Conservation (phyloP, 2,797 vertebrate genomes). For the Danionella dracula region DNA sequence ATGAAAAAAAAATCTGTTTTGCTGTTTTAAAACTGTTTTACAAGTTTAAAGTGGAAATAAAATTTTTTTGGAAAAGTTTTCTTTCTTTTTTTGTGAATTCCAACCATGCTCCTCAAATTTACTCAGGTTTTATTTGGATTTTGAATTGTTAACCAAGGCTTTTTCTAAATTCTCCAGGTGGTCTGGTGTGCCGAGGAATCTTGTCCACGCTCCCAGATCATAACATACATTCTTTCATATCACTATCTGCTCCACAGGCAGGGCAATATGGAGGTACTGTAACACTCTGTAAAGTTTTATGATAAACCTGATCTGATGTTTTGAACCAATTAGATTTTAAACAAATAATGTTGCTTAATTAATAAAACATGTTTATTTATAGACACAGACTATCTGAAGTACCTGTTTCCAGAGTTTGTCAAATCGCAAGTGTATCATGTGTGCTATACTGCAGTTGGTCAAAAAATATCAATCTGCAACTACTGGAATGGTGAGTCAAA, state of each 20-base stretch:
- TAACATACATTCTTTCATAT: conserved; percentile 87
- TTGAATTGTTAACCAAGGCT: too few species aligned
- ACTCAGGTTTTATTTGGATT: too few species aligned
- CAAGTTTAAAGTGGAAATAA: too few species aligned
- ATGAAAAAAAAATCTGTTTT: too few species aligned
- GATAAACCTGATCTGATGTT: too few species aligned
- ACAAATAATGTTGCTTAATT: background rate
- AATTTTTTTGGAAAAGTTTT: too few species aligned
- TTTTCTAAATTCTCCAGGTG: conserved; percentile 66
- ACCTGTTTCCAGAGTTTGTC: conserved; percentile 82
- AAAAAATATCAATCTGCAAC: conserved; percentile 88
- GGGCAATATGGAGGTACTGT: conserved; percentile 85
- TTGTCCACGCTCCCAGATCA: conserved; percentile 80
- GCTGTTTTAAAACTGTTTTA: too few species aligned
- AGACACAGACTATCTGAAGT: conserved; percentile 88
- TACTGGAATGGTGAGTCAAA: conserved; percentile 85
- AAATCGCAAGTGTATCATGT: conserved; percentile 81
- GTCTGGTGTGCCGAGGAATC: conserved; percentile 84
- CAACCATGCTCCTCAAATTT: too few species aligned
- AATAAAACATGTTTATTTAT: too few species aligned
- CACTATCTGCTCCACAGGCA: conserved; percentile 84
- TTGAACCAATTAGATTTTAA: background rate
- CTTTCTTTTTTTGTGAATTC: too few species aligned
- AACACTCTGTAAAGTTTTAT: background rate
- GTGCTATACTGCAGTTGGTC: conserved; percentile 81